Conservation (phyloP, 2,113 vertebrate species). For the Neomonachus schauinslandi region DNA sequence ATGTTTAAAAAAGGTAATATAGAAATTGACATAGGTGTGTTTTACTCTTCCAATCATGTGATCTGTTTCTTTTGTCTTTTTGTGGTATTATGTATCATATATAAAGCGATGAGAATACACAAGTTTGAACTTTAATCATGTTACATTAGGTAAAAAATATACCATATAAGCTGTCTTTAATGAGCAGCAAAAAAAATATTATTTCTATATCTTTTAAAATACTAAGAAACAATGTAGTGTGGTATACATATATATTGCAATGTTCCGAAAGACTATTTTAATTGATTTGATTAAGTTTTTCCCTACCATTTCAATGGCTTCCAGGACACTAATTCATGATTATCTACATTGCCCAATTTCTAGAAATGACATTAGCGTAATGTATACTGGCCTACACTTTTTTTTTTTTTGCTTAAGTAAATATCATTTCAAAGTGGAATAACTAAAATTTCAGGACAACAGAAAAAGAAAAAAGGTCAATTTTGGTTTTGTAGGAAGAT, state of each 20-base stretch:
- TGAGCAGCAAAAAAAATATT: neutral
- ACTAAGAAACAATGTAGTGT: neutral
- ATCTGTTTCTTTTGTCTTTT: neutral
- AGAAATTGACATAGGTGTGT: neutral
- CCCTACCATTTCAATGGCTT: neutral
- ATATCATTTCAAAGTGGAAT: neutral
- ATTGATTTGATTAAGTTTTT: constrained; percentile 8
- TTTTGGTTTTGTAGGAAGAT: constrained; percentile 46
- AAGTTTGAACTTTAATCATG: neutral
- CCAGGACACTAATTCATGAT: neutral
- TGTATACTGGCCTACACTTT: neutral
- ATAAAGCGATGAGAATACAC: neutral
- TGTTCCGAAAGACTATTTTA: neutral
- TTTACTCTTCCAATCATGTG: neutral
- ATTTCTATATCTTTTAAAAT: neutral
- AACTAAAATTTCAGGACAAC: neutral
- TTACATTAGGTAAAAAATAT: neutral
- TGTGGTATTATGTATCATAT: neutral
- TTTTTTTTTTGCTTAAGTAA: neutral
- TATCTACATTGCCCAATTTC: neutral
- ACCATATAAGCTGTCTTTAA: neutral
- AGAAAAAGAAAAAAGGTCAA: neutral
- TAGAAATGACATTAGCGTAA: neutral
- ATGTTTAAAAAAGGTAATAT: neutral
- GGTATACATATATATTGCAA: neutral